A percentile compares a stretch with the other conserved stretches of the same genome.
phyloP scores from a whole-genome alignment of 2,113 vertebrate species.

The Prinia subflava region DNA sequence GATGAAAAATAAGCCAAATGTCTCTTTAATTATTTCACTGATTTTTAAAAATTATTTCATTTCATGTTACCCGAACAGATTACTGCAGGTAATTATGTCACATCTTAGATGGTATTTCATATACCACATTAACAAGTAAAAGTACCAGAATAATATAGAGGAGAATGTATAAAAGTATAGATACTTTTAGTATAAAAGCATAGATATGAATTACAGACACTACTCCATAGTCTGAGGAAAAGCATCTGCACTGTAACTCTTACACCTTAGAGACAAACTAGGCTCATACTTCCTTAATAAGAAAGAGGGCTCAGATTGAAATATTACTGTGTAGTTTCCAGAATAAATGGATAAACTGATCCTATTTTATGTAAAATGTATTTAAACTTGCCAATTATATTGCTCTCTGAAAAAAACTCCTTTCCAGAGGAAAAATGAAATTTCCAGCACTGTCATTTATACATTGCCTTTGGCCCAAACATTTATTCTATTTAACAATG shows the following conservation, averaged over 20 bases:
- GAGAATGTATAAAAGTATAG: neutral
- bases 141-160: neutral
- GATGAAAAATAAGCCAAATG: neutral
- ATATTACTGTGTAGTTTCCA: neutral
- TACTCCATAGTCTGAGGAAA: neutral
- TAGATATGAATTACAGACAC: neutral
- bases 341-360: neutral
- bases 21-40: neutral
- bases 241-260: neutral
- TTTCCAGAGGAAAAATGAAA: neutral
- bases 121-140: neutral
- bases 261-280: neutral
- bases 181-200: neutral
- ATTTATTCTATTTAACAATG: constrained; percentile 28
- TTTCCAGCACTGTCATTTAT: constrained; percentile 14
- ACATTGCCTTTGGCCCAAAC: neutral
- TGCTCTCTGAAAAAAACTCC: neutral
- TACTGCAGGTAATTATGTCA: neutral
- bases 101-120: neutral
- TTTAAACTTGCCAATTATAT: constrained; percentile 11
- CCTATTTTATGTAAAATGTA: neutral
- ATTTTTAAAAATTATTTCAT: neutral
- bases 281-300: neutral
- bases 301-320: neutral
- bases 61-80: neutral